phyloP scores from a whole-genome alignment of 2,113 vertebrate species.

The Menura novaehollandiae region DNA sequence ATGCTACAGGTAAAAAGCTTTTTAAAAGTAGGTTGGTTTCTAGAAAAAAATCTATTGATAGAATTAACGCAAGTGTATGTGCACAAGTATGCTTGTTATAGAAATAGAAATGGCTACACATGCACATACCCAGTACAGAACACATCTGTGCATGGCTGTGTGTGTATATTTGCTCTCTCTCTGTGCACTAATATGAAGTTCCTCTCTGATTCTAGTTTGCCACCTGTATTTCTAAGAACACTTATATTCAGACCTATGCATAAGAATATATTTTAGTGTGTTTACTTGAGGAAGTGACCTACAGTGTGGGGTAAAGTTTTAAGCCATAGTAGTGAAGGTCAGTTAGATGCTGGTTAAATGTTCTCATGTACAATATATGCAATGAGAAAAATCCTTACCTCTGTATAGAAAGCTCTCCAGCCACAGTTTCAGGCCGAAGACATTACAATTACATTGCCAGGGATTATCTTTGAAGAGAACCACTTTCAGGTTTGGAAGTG shows the following conservation, averaged over 20 bases:
- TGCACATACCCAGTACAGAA: not conserved
- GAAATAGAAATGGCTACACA: not conserved
- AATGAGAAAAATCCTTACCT: constrained; percentile 75
- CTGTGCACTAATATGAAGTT: not conserved
- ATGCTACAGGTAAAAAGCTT: not conserved
- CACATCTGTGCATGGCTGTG: not conserved
- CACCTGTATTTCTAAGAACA: not conserved
- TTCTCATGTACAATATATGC: not conserved
- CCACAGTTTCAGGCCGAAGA: constrained; percentile 93
- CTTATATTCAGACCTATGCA: not conserved
- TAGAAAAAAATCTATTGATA: not conserved
- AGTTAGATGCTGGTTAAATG: not conserved
- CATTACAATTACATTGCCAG: constrained; percentile 92
- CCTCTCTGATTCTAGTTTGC: not conserved
- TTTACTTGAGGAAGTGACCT: not conserved
- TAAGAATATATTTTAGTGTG: not conserved
- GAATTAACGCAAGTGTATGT: not conserved
- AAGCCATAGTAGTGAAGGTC: not conserved
- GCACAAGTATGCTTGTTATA: not conserved
- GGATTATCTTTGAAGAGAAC: constrained; percentile 86
- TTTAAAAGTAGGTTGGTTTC: not conserved
- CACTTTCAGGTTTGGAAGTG: constrained; percentile 80
- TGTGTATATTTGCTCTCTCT: not conserved
- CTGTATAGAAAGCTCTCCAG: constrained; percentile 92
- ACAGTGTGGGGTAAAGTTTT: not conserved